Conservation (phyloP, 2,797 vertebrate species). For the Acanthurus tractus region DNA sequence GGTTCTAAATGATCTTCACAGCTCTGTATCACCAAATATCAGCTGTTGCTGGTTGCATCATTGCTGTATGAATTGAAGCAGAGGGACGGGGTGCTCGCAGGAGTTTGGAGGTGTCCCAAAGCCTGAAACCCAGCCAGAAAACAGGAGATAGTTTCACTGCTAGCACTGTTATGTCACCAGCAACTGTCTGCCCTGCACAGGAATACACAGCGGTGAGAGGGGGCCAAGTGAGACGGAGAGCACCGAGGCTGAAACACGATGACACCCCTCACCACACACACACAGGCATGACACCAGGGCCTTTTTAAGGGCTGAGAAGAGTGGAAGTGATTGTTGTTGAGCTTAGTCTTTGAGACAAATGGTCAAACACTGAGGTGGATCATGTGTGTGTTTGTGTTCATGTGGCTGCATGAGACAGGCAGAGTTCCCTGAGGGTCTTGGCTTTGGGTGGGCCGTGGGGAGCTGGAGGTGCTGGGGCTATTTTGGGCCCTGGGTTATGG, state of each 20-base stretch:
- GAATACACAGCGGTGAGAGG: slow-evolving; percentile 59
- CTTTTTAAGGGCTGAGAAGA: too few relatives aligned
- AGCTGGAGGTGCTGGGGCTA: slow-evolving; percentile 60
- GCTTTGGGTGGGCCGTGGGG: not conserved
- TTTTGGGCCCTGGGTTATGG: slow-evolving; percentile 52
- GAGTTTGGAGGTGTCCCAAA: slow-evolving; percentile 33
- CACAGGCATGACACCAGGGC: not conserved
- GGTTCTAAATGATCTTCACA: not conserved
- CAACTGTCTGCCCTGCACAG: slow-evolving; percentile 64
- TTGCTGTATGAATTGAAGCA: not conserved
- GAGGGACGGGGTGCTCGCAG: not conserved
- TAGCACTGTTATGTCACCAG: slow-evolving; percentile 76
- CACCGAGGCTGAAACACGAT: slow-evolving; percentile 52
- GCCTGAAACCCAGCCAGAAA: slow-evolving; percentile 49
- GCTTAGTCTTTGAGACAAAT: not conserved
- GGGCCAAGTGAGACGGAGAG: slow-evolving; percentile 37
- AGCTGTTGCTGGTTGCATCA: not conserved
- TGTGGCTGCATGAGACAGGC: not conserved
- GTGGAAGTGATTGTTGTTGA: not conserved
- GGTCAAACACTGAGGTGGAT: not conserved
- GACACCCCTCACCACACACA: slow-evolving; percentile 10
- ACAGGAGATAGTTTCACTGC: slow-evolving; percentile 52
- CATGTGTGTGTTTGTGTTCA: not conserved
- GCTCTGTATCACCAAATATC: not conserved
- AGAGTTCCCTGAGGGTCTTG: not conserved